These are phyloP conservation scores for Lasioglossum vierecki DNA, from an alignment of 2,888 invertebrate species.

Conservation along the genomic window DNA sequence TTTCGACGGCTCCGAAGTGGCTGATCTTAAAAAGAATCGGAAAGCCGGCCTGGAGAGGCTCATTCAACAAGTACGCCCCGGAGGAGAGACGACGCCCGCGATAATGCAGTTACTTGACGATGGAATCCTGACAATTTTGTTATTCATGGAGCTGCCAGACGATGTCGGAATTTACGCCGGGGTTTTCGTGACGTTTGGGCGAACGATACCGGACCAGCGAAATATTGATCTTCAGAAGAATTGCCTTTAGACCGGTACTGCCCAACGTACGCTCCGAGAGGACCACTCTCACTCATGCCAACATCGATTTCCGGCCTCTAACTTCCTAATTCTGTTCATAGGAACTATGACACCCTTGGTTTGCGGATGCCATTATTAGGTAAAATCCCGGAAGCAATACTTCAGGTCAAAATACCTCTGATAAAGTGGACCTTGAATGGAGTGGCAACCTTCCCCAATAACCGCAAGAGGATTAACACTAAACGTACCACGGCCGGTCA, in stretches of 20 bases:
- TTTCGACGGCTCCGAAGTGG: constrained; percentile 15
- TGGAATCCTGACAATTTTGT: constrained; percentile 28
- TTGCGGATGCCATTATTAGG: neutral
- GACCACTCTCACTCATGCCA: neutral
- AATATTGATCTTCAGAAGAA: constrained; percentile 6
- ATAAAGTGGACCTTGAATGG: neutral
- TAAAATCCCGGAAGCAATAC: neutral
- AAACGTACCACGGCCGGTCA: no score
- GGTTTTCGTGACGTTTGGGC: neutral
- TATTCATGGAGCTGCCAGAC: constrained; percentile 39
- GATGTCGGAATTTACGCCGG: constrained; percentile 28
- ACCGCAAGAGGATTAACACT: no score
- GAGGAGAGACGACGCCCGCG: neutral
- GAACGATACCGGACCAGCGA: neutral
- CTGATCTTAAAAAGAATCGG: constrained; percentile 43
- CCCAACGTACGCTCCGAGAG: neutral
- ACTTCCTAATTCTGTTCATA: neutral
- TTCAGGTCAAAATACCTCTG: neutral
- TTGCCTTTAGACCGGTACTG: neutral
- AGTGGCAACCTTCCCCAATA: no score
- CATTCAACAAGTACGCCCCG: constrained; percentile 59
- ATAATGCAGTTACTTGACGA: constrained; percentile 41
- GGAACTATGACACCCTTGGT: neutral
- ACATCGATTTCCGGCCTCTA: neutral
- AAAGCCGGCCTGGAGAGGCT: constrained; percentile 13